Evolutionary conservation across 1,140 invertebrate species (phyloP), one percentile per base, ranked within the genome.

Genomic region (Drosophila guanche): DNA sequence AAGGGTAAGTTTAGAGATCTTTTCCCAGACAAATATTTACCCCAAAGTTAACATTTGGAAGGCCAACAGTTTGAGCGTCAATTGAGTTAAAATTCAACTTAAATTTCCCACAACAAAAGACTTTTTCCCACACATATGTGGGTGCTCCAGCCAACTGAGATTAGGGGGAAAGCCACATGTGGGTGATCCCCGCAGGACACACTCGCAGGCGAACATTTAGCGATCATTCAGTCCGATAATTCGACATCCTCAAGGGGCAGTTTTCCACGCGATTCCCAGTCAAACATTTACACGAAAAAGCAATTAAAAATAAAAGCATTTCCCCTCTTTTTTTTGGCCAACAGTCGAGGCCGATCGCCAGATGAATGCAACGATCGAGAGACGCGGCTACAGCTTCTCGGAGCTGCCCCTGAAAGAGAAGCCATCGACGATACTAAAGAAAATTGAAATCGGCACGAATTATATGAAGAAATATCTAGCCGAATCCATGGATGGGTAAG

Each of bases 381-480:
- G 76, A 52, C 81, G 90, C n/a, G 90, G 90, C 40, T 91, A 91
- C 14, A 91, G 90, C 52, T 55, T 78, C 27, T 88, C 84, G 3
- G 90, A 91, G 41, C 27, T 79, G 43, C 75, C 78, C 8, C 79
- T 76, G 16, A 88, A 88, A 46, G 90, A 91, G 66, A 91, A 91
- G 70, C 90, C 90, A 37, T 91, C 90, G 45, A 85, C 90, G 33
- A 58, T 91, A 65, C 65, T 91, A 2, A 90, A 90, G 77, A 91
- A 91, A 88, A 91, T 91, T 46, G 90, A 91, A 67, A 90, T 91
- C 25, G 90, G 90, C 46, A 90, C 89, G 29, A 88, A 84, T 61
- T 91, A 85, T 47, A 91, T 91, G 88, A 90, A 91, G 74, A 74
- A 91, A 45, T 91, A 91, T 70, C 47, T 91, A 20, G 88, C 85